phyloP scores from a whole-genome alignment of 2,113 vertebrate species.

The Anhinga rufa region DNA sequence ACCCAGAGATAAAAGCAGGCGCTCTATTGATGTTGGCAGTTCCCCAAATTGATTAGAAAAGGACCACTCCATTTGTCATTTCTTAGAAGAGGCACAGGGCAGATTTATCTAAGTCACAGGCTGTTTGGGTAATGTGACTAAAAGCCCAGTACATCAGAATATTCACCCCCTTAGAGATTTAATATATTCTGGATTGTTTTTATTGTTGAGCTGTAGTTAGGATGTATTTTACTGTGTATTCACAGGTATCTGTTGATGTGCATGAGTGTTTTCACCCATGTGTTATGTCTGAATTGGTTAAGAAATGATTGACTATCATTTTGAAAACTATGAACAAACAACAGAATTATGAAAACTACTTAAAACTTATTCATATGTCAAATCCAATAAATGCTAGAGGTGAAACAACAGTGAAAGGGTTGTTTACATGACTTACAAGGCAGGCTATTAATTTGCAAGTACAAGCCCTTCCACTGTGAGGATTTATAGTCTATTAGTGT shows the following conservation, averaged over 20 bases:
- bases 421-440: background rate
- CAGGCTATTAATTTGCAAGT: background rate
- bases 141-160: background rate
- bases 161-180: background rate
- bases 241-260: background rate
- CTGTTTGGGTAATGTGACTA: background rate
- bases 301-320: background rate
- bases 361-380: background rate
- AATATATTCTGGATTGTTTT: background rate
- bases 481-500: background rate
- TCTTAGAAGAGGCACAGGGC: background rate
- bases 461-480: background rate
- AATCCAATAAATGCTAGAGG: background rate
- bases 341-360: background rate
- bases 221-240: background rate
- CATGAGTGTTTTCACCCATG: background rate
- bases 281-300: background rate
- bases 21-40: constrained; percentile 5
- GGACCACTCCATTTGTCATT: background rate
- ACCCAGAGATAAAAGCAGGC: background rate
- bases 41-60: constrained; percentile 21
- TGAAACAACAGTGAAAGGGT: background rate
- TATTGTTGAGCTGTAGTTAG: background rate
- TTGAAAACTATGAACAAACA: background rate
- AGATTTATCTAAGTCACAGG: constrained; percentile 15